These are phyloP conservation scores for Beris morrisii DNA, from an alignment of 2,888 invertebrate species.

Conservation along the genomic window DNA sequence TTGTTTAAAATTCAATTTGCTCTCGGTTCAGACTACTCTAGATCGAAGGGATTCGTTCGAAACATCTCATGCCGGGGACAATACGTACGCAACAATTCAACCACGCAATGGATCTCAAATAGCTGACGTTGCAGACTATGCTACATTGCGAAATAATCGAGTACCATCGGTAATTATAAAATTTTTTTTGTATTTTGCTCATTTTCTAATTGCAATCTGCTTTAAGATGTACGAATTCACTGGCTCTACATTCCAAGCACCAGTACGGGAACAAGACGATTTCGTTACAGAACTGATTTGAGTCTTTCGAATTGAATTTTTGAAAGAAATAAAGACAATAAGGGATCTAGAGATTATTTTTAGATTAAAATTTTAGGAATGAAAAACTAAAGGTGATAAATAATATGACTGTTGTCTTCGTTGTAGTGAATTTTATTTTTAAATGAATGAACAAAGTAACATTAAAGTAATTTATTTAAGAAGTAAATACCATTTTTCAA, in stretches of 20 bases:
- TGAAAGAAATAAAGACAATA: constrained; percentile 22
- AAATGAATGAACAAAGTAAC: constrained; percentile 28
- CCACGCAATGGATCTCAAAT: constrained; percentile 47
- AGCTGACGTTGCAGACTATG: constrained; percentile 55
- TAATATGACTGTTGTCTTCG: constrained; percentile 26
- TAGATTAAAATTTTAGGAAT: constrained; percentile 13
- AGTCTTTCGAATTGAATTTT: constrained; percentile 31
- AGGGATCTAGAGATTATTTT: constrained; percentile 25
- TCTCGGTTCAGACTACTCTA: constrained; percentile 45
- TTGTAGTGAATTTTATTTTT: constrained; percentile 22
- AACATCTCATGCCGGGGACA: constrained; percentile 53
- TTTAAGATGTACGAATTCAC: constrained; percentile 56
- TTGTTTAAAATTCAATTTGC: not conserved
- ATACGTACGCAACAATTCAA: constrained; percentile 57
- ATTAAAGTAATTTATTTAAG: constrained; percentile 30
- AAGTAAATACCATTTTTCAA: constrained; percentile 15
- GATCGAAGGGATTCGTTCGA: constrained; percentile 53
- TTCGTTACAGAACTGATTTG: constrained; percentile 55
- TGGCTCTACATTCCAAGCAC: constrained; percentile 76
- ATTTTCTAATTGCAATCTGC: not conserved
- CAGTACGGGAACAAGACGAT: constrained; percentile 57
- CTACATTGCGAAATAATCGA: constrained; percentile 54
- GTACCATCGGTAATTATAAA: constrained; percentile 50
- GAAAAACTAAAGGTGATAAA: constrained; percentile 23
- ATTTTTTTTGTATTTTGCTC: not conserved